Evolutionary conservation across 2,888 invertebrate genomes (phyloP).

Genomic region (Heliconius hortense): DNA sequence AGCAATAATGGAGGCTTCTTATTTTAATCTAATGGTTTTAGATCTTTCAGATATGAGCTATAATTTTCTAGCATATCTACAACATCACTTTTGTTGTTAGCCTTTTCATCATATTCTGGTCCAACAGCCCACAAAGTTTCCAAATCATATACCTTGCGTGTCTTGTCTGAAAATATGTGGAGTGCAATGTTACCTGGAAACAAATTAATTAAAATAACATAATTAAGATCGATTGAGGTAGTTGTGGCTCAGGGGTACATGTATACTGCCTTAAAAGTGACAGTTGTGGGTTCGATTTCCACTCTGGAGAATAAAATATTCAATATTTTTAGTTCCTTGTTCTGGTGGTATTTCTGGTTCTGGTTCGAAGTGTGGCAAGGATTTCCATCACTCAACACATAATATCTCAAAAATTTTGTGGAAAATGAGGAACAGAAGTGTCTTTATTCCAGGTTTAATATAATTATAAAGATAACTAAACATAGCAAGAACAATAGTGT

Average conservation of each 20-base stretch:
- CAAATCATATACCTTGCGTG: conserved; percentile 89
- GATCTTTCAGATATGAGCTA: conserved; percentile 83
- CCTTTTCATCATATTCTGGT: conserved; percentile 87
- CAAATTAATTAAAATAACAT: conserved; percentile 36
- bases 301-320: too few species aligned
- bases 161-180: conserved; percentile 90
- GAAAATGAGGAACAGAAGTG: too few species aligned
- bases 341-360: too few species aligned
- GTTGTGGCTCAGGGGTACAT: too few species aligned
- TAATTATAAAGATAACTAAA: too few species aligned
- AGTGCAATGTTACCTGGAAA: conserved; percentile 93
- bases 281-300: too few species aligned
- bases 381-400: too few species aligned
- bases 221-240: not conserved
- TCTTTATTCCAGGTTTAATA: too few species aligned
- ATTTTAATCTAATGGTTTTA: conserved; percentile 81
- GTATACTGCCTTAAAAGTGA: too few species aligned
- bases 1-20: not conserved
- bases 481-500: not conserved
- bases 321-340: too few species aligned
- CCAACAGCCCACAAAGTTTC: conserved; percentile 96
- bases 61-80: conserved; percentile 86
- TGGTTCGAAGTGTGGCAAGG: too few species aligned
- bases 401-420: too few species aligned
- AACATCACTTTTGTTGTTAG: conserved; percentile 83